These are phyloP conservation scores for Xiphophorus hellerii DNA, from an alignment of 2,113 vertebrate species.

Conservation along the genomic window DNA sequence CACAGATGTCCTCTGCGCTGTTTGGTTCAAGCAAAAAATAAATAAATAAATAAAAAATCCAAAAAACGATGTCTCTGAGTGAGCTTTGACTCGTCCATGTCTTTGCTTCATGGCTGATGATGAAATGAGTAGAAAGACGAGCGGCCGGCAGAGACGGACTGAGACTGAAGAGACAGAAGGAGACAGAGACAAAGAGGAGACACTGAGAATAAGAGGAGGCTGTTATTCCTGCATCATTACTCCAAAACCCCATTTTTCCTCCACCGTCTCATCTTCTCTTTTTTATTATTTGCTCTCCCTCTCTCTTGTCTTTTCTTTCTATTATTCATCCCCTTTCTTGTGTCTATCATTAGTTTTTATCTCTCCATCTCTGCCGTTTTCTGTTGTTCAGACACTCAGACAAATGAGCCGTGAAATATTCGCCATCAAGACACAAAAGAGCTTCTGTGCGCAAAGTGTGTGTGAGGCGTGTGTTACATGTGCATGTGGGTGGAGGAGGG, in stretches of 20 bases:
- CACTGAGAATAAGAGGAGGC: conserved; percentile 41
- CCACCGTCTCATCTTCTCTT: conserved; percentile 49
- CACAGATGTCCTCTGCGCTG: conserved; percentile 26
- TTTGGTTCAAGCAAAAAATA: conserved; percentile 27
- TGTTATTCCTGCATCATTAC: conserved; percentile 69
- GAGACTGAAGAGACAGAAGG: conserved; percentile 32
- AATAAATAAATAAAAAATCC: not conserved
- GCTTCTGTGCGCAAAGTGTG: conserved; percentile 17
- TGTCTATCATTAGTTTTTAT: conserved; percentile 70
- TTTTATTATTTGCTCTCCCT: conserved; percentile 49
- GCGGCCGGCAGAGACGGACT: conserved; percentile 40
- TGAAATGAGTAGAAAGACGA: conserved; percentile 71
- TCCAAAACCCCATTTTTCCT: conserved; percentile 53
- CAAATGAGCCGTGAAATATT: conserved; percentile 73
- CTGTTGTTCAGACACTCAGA: conserved; percentile 66
- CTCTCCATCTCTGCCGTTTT: conserved; percentile 54
- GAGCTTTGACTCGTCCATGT: conserved; percentile 48
- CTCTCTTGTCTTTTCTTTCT: conserved; percentile 68
- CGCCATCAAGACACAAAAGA: conserved; percentile 52
- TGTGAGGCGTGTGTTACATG: conserved; percentile 8
- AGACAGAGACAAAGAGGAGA: conserved; percentile 18
- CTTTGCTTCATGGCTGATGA: conserved; percentile 53
- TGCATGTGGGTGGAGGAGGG: conserved; percentile 12
- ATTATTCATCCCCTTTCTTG: conserved; percentile 62
- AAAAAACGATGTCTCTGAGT: conserved; percentile 15